These are phyloP conservation scores for Armadillidium nasatum DNA, from an alignment of 1,140 invertebrate species.

Conservation along the genomic window DNA sequence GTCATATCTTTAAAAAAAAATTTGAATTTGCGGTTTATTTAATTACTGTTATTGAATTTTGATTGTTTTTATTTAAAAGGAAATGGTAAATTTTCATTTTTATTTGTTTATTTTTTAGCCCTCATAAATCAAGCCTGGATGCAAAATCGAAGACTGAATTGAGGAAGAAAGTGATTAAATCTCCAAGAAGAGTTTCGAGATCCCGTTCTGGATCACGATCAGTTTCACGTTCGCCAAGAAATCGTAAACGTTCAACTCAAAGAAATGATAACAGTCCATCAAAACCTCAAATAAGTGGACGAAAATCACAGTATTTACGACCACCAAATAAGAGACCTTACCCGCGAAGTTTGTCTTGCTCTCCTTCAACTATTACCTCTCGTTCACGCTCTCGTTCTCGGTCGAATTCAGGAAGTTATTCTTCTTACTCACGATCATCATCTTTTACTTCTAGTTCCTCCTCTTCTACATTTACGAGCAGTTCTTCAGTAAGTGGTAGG, in stretches of 20 bases:
- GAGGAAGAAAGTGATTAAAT: neutral
- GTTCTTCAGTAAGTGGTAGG: slow-evolving; percentile 21
- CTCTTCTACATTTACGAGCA: slow-evolving; percentile 37
- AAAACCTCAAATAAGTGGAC: neutral
- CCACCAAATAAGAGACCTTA: neutral
- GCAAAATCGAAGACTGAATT: neutral
- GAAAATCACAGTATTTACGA: neutral
- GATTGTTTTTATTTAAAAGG: too few relatives aligned
- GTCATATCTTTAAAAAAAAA: too few relatives aligned
- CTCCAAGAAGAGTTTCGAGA: neutral
- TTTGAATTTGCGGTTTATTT: too few relatives aligned
- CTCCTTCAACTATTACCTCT: neutral
- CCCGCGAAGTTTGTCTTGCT: neutral
- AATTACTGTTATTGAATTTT: too few relatives aligned
- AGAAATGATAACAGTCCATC: neutral
- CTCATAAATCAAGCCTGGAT: too few relatives aligned
- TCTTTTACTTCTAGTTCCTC: slow-evolving; percentile 21
- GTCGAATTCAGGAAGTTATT: slow-evolving; percentile 40
- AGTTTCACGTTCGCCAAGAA: neutral
- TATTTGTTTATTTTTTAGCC: too few relatives aligned
- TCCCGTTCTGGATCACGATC: neutral
- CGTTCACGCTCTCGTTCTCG: slow-evolving; percentile 25
- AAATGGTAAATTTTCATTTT: too few relatives aligned
- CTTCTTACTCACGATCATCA: slow-evolving; percentile 28
- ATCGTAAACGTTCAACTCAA: neutral